These are phyloP conservation scores for Ophioderma brevispina DNA, from an alignment of 35 echinoderm and acorn worm genomes.

Conservation along the genomic window DNA sequence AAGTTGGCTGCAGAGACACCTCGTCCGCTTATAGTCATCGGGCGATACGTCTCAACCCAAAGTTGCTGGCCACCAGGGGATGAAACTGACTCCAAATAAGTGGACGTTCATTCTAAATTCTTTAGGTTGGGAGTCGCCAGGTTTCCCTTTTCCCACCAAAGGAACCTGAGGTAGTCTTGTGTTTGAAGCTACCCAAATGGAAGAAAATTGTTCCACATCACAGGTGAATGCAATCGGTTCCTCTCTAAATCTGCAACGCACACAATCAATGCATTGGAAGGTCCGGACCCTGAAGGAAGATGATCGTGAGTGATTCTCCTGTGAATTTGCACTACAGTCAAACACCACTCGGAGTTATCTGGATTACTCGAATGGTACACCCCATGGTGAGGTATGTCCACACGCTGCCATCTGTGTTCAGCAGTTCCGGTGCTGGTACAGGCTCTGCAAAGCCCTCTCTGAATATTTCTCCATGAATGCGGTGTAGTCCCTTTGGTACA, in stretches of 20 bases:
- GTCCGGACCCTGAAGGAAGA: constrained; percentile 68
- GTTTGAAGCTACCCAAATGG: constrained; percentile 43
- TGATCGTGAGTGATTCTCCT: constrained; percentile 52
- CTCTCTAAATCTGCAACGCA: constrained; percentile 57
- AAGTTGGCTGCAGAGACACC: constrained; percentile 38
- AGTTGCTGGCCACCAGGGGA: constrained; percentile 67
- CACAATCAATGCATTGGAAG: constrained; percentile 61
- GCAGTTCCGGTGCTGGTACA: constrained; percentile 32
- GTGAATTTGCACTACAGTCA: constrained; percentile 57
- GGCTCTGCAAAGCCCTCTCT: constrained; percentile 45
- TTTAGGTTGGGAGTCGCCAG: background rate
- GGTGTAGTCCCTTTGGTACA: constrained; percentile 29
- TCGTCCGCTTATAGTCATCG: constrained; percentile 28
- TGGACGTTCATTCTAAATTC: constrained; percentile 49
- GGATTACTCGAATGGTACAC: constrained; percentile 75
- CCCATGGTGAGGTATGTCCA: constrained; percentile 70
- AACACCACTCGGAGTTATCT: constrained; percentile 68
- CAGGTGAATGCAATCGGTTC: constrained; percentile 65
- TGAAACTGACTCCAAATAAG: constrained; percentile 55
- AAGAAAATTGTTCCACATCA: constrained; percentile 79
- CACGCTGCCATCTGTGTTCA: background rate
- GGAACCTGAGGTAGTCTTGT: no score
- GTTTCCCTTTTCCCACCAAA: constrained; percentile 52
- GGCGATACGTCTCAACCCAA: constrained; percentile 59
- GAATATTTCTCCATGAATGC: constrained; percentile 43